Conservation (phyloP, 37 sponge, comb jelly and placozoan genomes). For the Petrosia ficiformis region DNA sequence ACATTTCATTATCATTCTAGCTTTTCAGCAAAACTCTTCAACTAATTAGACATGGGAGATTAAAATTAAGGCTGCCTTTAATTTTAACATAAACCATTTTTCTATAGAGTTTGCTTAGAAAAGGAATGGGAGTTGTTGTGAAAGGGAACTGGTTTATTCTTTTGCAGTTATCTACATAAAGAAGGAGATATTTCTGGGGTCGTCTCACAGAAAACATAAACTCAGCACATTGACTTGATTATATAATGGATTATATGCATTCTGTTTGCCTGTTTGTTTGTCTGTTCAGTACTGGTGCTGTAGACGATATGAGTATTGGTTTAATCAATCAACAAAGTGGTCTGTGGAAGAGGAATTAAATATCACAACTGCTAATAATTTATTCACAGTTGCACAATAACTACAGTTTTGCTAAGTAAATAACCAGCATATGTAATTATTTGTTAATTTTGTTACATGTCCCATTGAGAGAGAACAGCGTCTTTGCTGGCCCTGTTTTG, state of each 20-base stretch:
- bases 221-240: constrained; percentile 59
- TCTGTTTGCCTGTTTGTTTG: background rate
- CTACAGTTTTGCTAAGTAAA: no score
- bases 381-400: no score
- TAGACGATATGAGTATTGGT: no score
- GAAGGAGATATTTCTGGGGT: constrained; percentile 68
- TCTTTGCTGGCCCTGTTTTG: no score
- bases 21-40: constrained; percentile 84
- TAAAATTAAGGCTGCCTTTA: background rate
- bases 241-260: background rate
- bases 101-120: constrained; percentile 68
- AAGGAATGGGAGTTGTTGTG: constrained; percentile 93
- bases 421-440: no score
- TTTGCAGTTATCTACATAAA: constrained; percentile 74
- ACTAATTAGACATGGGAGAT: constrained; percentile 12
- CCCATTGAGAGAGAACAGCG: no score
- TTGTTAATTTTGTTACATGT: no score
- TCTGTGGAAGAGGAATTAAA: no score
- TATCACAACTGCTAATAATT: no score
- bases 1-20: constrained; percentile 90
- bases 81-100: constrained; percentile 19
- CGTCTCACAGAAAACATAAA: constrained; percentile 56
- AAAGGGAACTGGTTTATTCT: constrained; percentile 83
- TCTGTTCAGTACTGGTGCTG: constrained; percentile 59
- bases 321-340: no score